Evolutionary conservation across 1,140 invertebrate species (phyloP).

Genomic region (Whitmania pigra): DNA sequence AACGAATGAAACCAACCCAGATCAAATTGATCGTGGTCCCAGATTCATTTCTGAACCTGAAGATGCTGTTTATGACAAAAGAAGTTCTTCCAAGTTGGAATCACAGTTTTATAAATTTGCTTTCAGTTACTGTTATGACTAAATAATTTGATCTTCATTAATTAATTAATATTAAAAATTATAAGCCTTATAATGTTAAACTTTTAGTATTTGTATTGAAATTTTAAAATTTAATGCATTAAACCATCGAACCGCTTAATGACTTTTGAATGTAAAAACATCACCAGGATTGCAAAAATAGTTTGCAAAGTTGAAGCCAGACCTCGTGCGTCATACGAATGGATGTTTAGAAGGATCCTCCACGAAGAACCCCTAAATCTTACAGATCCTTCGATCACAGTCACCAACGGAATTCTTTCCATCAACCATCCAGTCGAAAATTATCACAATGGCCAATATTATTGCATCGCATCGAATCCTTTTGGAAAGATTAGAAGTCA

Average conservation of each 20-base stretch:
- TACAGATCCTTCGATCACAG: conserved; percentile 58
- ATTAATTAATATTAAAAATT: no score
- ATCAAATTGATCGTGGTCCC: conserved; percentile 68
- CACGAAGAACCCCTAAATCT: conserved; percentile 35
- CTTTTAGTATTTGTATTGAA: no score
- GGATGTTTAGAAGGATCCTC: conserved; percentile 16
- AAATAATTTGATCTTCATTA: no score
- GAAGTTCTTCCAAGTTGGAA: conserved; percentile 10
- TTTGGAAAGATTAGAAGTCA: conserved; percentile 81
- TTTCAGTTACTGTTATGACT: no score
- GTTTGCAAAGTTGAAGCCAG: conserved; percentile 73
- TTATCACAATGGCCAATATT: conserved; percentile 68
- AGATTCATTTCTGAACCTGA: conserved; percentile 72
- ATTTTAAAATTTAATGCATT: no score
- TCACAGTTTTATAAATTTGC: no score
- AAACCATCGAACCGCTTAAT: no score
- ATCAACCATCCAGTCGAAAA: conserved; percentile 62
- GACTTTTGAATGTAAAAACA: background rate
- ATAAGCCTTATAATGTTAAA: no score
- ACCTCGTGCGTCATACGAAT: conserved; percentile 70
- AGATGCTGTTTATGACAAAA: conserved; percentile 43
- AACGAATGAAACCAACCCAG: conserved; percentile 56
- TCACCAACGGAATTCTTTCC: conserved; percentile 78
- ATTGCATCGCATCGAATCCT: conserved; percentile 75
- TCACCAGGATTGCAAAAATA: conserved; percentile 24